Conservation (phyloP, 2,888 invertebrate species). For the Blomia tropicalis region DNA sequence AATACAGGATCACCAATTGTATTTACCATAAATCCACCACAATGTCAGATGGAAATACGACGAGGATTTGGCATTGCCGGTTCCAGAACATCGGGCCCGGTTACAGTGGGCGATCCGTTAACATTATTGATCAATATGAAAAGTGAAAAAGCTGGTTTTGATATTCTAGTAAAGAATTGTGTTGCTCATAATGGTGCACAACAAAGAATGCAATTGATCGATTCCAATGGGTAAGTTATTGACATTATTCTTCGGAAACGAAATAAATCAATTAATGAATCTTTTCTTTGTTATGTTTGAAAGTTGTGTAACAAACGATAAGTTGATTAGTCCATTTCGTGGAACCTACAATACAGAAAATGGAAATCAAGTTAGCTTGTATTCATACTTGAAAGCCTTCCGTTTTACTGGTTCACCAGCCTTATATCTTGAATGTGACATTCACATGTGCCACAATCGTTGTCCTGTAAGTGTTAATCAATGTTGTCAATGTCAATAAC, state of each 20-base stretch:
- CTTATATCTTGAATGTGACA: slow-evolving; percentile 82
- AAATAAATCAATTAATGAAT: background rate
- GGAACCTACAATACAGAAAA: slow-evolving; percentile 74
- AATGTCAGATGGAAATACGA: slow-evolving; percentile 88
- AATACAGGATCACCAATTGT: slow-evolving; percentile 86
- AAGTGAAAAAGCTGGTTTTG: slow-evolving; percentile 84
- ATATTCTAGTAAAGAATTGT: slow-evolving; percentile 84
- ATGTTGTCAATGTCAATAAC: background rate
- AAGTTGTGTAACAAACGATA: slow-evolving; percentile 79
- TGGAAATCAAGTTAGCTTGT: slow-evolving; percentile 81
- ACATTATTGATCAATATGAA: slow-evolving; percentile 85
- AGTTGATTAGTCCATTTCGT: slow-evolving; percentile 72
- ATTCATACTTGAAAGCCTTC: slow-evolving; percentile 85
- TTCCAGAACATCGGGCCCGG: slow-evolving; percentile 61
- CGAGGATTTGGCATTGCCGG: slow-evolving; percentile 76
- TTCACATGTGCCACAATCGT: slow-evolving; percentile 82
- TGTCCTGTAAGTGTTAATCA: slow-evolving; percentile 55
- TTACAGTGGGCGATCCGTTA: slow-evolving; percentile 75
- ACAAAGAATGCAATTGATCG: slow-evolving; percentile 75
- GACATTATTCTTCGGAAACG: background rate
- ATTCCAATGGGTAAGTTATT: slow-evolving; percentile 59
- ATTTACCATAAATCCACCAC: slow-evolving; percentile 77
- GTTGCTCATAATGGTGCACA: slow-evolving; percentile 84
- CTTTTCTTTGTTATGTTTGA: no score
- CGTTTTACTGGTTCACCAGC: slow-evolving; percentile 57